These are phyloP conservation scores for Xanthostigma xanthostigma DNA, from an alignment of 2,888 invertebrate species.

Conservation along the genomic window DNA sequence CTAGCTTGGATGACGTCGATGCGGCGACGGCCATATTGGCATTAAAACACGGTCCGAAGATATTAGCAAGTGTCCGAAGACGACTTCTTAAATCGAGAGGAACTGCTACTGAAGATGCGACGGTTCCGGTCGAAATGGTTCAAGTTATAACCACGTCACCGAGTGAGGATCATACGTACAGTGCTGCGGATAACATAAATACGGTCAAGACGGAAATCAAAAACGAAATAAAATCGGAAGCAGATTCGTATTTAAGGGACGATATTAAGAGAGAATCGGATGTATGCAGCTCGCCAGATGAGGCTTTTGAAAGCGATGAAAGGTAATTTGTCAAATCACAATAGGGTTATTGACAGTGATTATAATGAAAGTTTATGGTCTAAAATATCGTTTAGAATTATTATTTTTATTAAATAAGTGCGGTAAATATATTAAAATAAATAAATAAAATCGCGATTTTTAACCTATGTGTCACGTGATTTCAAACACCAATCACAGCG, in stretches of 20 bases:
- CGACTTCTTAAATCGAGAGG: slow-evolving; percentile 12
- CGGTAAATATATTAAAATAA: no score
- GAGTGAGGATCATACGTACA: slow-evolving; percentile 89
- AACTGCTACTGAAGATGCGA: slow-evolving; percentile 18
- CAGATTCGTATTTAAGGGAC: slow-evolving; percentile 17
- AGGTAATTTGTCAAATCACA: slow-evolving; percentile 23
- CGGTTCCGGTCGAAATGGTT: slow-evolving; percentile 24
- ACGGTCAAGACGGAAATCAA: slow-evolving; percentile 1
- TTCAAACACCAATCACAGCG: no score
- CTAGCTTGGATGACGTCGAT: slow-evolving; percentile 54
- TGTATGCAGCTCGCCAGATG: slow-evolving; percentile 31
- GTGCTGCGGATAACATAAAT: slow-evolving; percentile 33
- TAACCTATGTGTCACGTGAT: no score
- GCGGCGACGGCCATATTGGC: slow-evolving; percentile 80
- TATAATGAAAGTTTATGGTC: no score
- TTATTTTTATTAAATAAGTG: no score
- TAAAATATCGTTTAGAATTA: no score
- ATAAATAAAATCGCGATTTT: no score
- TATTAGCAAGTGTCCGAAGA: slow-evolving; percentile 30
- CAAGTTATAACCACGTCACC: slow-evolving; percentile 73
- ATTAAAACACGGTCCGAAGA: slow-evolving; percentile 69
- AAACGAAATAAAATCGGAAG: background rate
- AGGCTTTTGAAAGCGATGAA: slow-evolving; percentile 42
- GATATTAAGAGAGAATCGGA: slow-evolving; percentile 25
- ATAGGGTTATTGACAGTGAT: background rate